phyloP scores from a whole-genome alignment of 2,888 invertebrate species.

The Spisula solida region DNA sequence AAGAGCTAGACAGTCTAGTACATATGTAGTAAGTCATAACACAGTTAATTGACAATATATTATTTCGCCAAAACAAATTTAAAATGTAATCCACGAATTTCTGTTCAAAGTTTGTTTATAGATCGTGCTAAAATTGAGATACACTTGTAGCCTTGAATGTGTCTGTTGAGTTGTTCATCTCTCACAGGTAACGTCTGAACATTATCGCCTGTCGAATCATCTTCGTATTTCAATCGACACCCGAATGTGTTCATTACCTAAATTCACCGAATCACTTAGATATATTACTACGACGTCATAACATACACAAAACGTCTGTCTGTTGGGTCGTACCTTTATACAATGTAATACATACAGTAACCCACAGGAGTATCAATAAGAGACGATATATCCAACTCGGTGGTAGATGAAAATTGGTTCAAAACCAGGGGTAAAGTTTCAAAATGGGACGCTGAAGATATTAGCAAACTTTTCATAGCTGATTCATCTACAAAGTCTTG shows the following conservation, averaged over 20 bases:
- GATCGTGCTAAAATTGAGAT: not conserved
- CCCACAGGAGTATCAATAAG: not conserved
- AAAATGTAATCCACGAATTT: not conserved
- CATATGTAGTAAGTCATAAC: not conserved
- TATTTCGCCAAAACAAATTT: slow-evolving; percentile 11
- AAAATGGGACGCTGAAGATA: not conserved
- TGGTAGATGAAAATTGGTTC: not conserved
- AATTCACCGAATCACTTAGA: slow-evolving; percentile 39
- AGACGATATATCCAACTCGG: not conserved
- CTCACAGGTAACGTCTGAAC: slow-evolving; percentile 12
- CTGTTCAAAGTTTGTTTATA: not conserved
- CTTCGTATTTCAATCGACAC: slow-evolving; percentile 44
- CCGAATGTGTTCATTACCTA: slow-evolving; percentile 38
- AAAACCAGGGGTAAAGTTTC: not conserved
- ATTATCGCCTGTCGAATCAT: slow-evolving; percentile 3
- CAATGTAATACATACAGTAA: no score
- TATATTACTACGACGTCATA: slow-evolving; percentile 21
- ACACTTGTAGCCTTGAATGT: not conserved
- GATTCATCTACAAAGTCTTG: no score
- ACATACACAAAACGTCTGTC: not conserved
- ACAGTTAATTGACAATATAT: not conserved
- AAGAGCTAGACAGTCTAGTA: not conserved
- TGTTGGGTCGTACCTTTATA: not conserved
- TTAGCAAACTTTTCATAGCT: not conserved
- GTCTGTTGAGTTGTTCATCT: not conserved